Evolutionary conservation across 2,797 vertebrate species (phyloP), one percentile per base, ranked within the genome.

Genomic region (Oreochromis mossambicus): DNA sequence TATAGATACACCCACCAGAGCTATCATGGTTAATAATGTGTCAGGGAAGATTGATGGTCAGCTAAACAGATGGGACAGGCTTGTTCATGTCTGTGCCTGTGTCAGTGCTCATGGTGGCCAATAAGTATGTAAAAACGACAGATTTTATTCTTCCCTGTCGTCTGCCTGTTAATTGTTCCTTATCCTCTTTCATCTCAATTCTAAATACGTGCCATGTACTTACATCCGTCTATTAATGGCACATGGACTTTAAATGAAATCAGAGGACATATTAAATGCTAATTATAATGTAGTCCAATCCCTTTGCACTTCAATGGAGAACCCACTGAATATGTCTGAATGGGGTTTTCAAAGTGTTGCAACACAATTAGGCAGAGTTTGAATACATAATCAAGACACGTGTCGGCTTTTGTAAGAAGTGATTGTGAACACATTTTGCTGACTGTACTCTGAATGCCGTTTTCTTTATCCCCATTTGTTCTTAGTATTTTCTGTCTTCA

Each of bases 41-140:
- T 91, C 93, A 86, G 87, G 48, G 77, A 81, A 90, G 92, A 93
- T 88, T 92, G 92, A 94, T 92, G 85, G 87, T 89, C 78, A 79
- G 61, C 84, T 83, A 38, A 87, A 78, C 82, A 76, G 83, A 87
- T 56, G 51, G 17, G 86, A 58, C 58, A 29, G 75, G 78, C 34
- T 73, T 52, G 79, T 83, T 50, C 15, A 12, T 81, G 51, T 79
- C 78, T 80, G 56, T 68, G 63, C 43, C 43, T 51, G 77, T 36
- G 78, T 63, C 26, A 68, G 58, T 56, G 50, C 55, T 43, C 21
- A 46, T 46, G 77, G 38, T 82, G 48, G 48, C 15, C 24, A 77
- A 66, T 63, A 76, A 41, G 32, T 50, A 26, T 75, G 54, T 61
- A 19, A 8, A 34, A n/a, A 56, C 29, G 54, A 82, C 55, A 77